These are phyloP conservation scores for Neocloeon triangulifer DNA, from an alignment of 1,140 invertebrate genomes.

Conservation along the genomic window DNA sequence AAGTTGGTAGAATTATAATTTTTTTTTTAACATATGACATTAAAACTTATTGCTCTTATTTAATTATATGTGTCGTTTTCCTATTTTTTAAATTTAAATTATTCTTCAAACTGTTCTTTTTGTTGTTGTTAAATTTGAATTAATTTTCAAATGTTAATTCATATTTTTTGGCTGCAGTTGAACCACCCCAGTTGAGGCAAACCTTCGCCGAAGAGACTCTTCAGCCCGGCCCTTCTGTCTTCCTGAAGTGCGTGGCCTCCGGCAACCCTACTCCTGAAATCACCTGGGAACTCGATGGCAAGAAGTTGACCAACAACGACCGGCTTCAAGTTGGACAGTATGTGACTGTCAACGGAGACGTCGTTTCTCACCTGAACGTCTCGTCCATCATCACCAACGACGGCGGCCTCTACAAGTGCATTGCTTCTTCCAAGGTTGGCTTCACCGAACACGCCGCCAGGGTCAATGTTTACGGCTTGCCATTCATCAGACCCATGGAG, in stretches of 20 bases:
- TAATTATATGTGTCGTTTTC: slow-evolving; percentile 4
- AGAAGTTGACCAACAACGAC: slow-evolving; percentile 58
- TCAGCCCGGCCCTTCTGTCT: slow-evolving; percentile 63
- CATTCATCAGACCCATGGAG: slow-evolving; percentile 75
- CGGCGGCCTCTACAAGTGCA: slow-evolving; percentile 80
- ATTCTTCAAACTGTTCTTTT: too few species aligned
- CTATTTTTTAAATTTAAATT: slow-evolving; percentile 1
- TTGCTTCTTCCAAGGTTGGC: slow-evolving; percentile 78
- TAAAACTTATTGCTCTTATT: too few species aligned
- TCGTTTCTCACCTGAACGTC: slow-evolving; percentile 84
- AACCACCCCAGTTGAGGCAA: slow-evolving; percentile 68
- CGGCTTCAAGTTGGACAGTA: slow-evolving; percentile 65
- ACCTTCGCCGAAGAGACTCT: slow-evolving; percentile 69
- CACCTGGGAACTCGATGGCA: slow-evolving; percentile 79
- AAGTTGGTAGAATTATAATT: too few species aligned
- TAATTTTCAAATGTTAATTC: too few species aligned
- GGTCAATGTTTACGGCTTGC: slow-evolving; percentile 79
- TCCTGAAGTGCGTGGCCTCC: slow-evolving; percentile 55
- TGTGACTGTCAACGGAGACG: slow-evolving; percentile 69
- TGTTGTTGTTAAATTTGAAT: too few species aligned
- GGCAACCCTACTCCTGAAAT: slow-evolving; percentile 90
- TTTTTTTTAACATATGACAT: too few species aligned
- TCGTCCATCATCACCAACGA: slow-evolving; percentile 78
- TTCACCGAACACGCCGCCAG: slow-evolving; percentile 63
- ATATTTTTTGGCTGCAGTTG: slow-evolving; percentile 35